Percentiles rank a stretch among this genome's conserved stretches.
These are phyloP conservation scores for Leptobrachium leishanense DNA, from an alignment of 2,113 vertebrate genomes.

Conservation along the genomic window DNA sequence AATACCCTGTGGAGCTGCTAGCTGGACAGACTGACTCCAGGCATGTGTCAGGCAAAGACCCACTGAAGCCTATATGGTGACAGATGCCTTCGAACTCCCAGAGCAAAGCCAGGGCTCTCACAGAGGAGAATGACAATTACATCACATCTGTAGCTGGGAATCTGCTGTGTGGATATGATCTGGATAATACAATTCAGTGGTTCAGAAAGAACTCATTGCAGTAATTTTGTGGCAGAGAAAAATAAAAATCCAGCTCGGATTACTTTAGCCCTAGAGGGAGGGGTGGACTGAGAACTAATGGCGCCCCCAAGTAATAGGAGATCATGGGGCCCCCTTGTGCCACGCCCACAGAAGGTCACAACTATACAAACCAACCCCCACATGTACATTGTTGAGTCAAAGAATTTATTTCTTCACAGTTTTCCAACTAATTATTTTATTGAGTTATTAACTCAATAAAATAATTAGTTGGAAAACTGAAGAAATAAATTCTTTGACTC, in stretches of 20 bases:
- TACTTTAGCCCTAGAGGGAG: background rate
- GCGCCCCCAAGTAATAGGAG: too few relatives aligned
- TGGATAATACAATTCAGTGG: constrained; percentile 28
- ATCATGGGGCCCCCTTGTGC: too few relatives aligned
- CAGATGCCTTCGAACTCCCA: constrained; percentile 38
- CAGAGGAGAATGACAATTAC: constrained; percentile 3
- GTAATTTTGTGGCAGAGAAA: constrained; percentile 18
- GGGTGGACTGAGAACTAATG: too few relatives aligned
- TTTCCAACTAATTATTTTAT: too few relatives aligned
- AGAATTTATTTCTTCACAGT: too few relatives aligned
- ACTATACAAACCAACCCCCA: too few relatives aligned
- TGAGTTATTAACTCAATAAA: too few relatives aligned
- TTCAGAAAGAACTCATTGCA: constrained; percentile 32
- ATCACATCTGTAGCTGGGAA: constrained; percentile 31
- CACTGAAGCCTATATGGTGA: constrained; percentile 22
- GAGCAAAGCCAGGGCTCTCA: background rate
- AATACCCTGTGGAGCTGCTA: background rate
- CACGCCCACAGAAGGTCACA: too few relatives aligned
- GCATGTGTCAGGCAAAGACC: constrained; percentile 20
- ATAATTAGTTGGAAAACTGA: too few relatives aligned
- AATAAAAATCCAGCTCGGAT: constrained; percentile 1
- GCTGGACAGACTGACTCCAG: constrained; percentile 17
- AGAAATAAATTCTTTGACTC: too few relatives aligned
- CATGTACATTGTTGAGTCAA: too few relatives aligned
- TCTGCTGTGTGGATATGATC: background rate